phyloP scores from a whole-genome alignment of 1,140 invertebrate genomes.

The Scaptomyza hsui region DNA sequence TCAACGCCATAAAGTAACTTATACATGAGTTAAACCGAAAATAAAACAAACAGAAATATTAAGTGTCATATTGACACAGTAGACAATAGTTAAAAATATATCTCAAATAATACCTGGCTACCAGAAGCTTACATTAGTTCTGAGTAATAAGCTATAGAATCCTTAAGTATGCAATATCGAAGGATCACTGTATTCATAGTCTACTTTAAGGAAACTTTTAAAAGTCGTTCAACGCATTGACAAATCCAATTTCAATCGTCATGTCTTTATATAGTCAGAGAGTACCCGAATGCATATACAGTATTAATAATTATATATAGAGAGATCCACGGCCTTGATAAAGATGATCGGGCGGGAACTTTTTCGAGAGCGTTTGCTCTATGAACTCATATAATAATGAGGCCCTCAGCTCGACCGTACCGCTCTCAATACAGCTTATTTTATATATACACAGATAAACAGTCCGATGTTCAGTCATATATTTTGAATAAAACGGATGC shows the following conservation, averaged over 20 bases:
- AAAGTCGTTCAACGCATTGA: neutral
- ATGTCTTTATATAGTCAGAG: slow-evolving; percentile 21
- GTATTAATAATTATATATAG: slow-evolving; percentile 27
- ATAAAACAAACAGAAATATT: neutral
- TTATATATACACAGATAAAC: slow-evolving; percentile 17
- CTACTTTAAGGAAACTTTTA: neutral
- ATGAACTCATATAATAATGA: slow-evolving; percentile 48
- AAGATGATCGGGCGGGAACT: slow-evolving; percentile 59
- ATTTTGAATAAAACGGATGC: slow-evolving; percentile 62
- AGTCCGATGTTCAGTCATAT: slow-evolving; percentile 12
- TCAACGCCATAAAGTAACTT: slow-evolving; percentile 31
- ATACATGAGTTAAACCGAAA: neutral
- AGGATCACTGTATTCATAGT: neutral
- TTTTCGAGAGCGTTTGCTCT: slow-evolving; percentile 39
- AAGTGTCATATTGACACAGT: too few relatives aligned
- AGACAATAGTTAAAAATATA: too few relatives aligned
- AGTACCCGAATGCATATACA: slow-evolving; percentile 34
- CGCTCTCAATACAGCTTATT: slow-evolving; percentile 10
- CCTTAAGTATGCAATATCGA: too few relatives aligned
- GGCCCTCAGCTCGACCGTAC: slow-evolving; percentile 32
- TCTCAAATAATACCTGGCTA: too few relatives aligned
- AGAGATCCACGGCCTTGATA: slow-evolving; percentile 69
- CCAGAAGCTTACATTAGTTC: too few relatives aligned
- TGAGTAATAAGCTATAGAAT: too few relatives aligned
- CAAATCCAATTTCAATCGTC: slow-evolving; percentile 40